Evolutionary conservation across 2,888 invertebrate genomes (phyloP).

Genomic region (Drosophila fungiperda): DNA sequence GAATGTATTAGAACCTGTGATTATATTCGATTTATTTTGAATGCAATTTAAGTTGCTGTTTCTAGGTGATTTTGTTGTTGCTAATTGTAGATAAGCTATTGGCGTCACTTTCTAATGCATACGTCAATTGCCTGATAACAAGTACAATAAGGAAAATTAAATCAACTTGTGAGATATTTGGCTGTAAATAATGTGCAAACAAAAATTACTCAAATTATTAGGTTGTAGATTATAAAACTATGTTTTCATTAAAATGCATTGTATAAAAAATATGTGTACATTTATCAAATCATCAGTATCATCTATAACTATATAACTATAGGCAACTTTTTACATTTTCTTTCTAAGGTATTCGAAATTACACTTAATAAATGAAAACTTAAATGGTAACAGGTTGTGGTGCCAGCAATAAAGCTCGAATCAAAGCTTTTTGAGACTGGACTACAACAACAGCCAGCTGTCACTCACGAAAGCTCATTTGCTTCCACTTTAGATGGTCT

Average conservation of each 20-base stretch:
- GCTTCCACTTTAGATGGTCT: slow-evolving; percentile 12
- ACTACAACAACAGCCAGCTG: background rate
- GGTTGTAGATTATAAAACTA: background rate
- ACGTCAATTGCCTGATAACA: slow-evolving; percentile 34
- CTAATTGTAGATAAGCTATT: slow-evolving; percentile 24
- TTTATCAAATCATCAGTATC: background rate
- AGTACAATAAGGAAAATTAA: background rate
- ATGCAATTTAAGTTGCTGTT: no score
- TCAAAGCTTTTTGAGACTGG: slow-evolving; percentile 15
- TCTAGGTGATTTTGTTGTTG: slow-evolving; percentile 13
- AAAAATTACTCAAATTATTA: background rate
- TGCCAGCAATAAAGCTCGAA: slow-evolving; percentile 13
- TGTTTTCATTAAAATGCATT: background rate
- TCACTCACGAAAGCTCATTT: slow-evolving; percentile 8
- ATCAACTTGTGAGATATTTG: slow-evolving; percentile 6
- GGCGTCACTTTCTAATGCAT: background rate
- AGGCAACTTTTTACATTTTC: background rate
- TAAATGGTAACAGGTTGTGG: background rate
- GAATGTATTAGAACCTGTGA: slow-evolving; percentile 2
- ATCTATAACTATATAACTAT: background rate
- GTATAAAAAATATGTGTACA: background rate
- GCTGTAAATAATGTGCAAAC: background rate
- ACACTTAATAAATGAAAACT: background rate
- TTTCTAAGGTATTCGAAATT: background rate
- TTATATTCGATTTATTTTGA: slow-evolving; percentile 2